phyloP scores from a whole-genome alignment of 92 coral and sea anemone genomes.

The Epizoanthus illoricatus region DNA sequence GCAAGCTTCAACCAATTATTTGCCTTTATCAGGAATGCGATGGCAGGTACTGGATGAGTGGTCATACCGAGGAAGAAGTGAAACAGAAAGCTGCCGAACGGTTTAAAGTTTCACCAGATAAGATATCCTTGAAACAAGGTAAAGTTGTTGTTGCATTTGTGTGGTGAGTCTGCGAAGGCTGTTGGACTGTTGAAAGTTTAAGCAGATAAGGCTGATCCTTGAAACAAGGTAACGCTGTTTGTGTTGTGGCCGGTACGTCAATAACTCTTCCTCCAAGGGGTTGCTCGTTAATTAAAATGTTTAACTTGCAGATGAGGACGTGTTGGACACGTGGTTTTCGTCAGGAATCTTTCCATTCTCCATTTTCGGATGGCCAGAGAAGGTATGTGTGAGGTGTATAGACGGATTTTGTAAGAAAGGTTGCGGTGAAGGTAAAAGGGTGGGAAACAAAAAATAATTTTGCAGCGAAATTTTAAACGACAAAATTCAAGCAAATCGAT shows the following conservation, averaged over 20 bases:
- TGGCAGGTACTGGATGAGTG: slow-evolving; percentile 98
- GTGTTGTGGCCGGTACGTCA: background rate
- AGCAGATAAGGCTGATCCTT: slow-evolving; percentile 68
- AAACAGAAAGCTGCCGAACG: slow-evolving; percentile 85
- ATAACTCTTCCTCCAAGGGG: too few relatives aligned
- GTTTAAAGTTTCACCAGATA: slow-evolving; percentile 77
- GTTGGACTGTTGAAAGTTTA: background rate
- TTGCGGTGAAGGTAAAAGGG: too few relatives aligned
- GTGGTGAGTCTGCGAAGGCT: background rate
- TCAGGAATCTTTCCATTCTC: slow-evolving; percentile 97
- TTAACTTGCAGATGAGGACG: slow-evolving; percentile 83
- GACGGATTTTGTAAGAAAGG: too few relatives aligned
- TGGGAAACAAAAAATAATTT: too few relatives aligned
- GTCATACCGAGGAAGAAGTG: slow-evolving; percentile 89
- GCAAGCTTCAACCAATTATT: background rate
- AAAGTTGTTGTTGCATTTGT: background rate
- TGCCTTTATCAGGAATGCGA: slow-evolving; percentile 77
- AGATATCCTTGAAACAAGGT: slow-evolving; percentile 90
- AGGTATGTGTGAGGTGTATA: slow-evolving; percentile 49
- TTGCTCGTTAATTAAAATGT: background rate
- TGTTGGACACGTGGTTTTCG: slow-evolving; percentile 98
- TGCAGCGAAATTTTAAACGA: too few relatives aligned
- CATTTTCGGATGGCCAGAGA: slow-evolving; percentile 99
- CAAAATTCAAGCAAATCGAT: too few relatives aligned
- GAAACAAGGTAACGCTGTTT: slow-evolving; percentile 68